Evolutionary conservation across 2,797 vertebrate species (phyloP).

Genomic region (Sebastes cheni): DNA sequence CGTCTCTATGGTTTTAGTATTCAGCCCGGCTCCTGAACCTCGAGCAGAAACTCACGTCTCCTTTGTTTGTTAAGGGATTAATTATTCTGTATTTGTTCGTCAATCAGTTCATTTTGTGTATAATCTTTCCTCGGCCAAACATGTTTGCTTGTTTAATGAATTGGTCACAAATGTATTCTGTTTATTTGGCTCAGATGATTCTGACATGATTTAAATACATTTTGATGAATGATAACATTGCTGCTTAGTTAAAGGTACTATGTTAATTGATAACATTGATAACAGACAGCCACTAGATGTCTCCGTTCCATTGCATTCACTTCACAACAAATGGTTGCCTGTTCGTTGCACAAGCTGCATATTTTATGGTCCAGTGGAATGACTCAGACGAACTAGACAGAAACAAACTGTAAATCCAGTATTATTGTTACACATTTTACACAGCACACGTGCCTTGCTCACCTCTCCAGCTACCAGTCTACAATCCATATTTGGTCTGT

Average conservation of each 20-base stretch:
- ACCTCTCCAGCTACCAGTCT: too few species aligned
- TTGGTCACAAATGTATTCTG: constrained; percentile 1
- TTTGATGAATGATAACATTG: neutral
- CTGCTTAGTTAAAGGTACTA: neutral
- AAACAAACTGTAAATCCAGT: too few species aligned
- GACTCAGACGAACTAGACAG: too few species aligned
- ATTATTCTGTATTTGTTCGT: constrained; percentile 47
- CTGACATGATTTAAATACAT: neutral
- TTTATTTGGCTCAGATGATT: constrained; percentile 20
- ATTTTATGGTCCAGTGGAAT: too few species aligned
- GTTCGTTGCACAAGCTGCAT: too few species aligned
- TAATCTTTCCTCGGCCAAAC: constrained; percentile 20
- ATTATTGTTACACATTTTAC: too few species aligned
- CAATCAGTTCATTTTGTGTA: constrained; percentile 27
- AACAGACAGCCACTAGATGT: too few species aligned
- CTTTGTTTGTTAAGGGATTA: constrained; percentile 27
- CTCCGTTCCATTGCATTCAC: too few species aligned
- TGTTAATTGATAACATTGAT: too few species aligned
- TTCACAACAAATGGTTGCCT: too few species aligned
- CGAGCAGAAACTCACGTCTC: neutral
- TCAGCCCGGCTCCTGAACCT: neutral
- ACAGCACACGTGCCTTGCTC: too few species aligned
- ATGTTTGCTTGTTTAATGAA: constrained; percentile 36
- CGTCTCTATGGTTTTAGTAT: constrained; percentile 25
- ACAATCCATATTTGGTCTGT: too few species aligned